Percentiles rank a stretch among this genome's conserved stretches.
Evolutionary conservation across 2,113 vertebrate genomes (phyloP).

Genomic region (Chionodraco myersi): DNA sequence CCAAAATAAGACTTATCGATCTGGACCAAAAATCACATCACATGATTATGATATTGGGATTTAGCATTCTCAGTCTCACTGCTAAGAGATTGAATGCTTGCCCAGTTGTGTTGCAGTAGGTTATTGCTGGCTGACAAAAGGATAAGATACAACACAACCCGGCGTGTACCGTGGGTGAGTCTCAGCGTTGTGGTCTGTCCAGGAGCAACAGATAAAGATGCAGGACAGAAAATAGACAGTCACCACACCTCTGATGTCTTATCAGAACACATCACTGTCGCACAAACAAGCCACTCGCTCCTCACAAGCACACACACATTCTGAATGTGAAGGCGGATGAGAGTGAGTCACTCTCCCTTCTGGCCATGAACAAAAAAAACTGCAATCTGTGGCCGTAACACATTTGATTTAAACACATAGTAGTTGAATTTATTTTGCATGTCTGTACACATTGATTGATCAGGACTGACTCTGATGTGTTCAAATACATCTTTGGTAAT

Average conservation of each 20-base stretch:
- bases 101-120: neutral
- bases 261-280: constrained; percentile 68
- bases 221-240: constrained; percentile 58
- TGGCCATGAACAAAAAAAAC: constrained; percentile 51
- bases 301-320: constrained; percentile 43
- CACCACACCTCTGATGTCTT: constrained; percentile 70
- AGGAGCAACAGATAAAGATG: constrained; percentile 50
- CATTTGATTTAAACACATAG: constrained; percentile 26
- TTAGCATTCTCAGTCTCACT: neutral
- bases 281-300: constrained; percentile 56
- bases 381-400: constrained; percentile 52
- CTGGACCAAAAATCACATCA: too few relatives aligned
- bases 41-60: neutral
- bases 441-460: neutral
- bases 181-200: constrained; percentile 26
- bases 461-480: neutral
- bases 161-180: constrained; percentile 27
- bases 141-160: neutral
- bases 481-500: neutral
- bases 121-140: constrained; percentile 18
- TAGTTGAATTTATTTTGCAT: neutral
- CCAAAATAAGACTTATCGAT: too few relatives aligned
- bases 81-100: neutral
- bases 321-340: constrained; percentile 66
- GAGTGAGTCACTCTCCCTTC: constrained; percentile 73